These are phyloP conservation scores for Dendrophyllia cribrosa DNA, from an alignment of 64 coral and sea anemone species.

Conservation along the genomic window DNA sequence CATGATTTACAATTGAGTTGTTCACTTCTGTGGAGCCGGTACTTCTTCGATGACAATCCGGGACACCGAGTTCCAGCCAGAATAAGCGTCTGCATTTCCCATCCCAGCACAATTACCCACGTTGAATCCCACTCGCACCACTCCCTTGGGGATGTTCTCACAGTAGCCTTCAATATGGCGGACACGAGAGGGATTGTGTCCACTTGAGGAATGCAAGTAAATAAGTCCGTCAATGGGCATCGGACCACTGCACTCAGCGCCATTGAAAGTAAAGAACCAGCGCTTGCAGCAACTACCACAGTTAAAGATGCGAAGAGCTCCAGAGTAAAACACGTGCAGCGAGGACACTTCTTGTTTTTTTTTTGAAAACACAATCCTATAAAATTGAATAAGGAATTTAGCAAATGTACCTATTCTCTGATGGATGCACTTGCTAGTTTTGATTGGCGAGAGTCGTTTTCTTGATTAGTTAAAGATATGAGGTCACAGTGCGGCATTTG, in stretches of 20 bases:
- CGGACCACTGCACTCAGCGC: conserved; percentile 32
- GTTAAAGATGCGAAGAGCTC: background rate
- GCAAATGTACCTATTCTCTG: no score
- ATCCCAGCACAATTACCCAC: conserved; percentile 41
- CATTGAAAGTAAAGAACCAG: conserved; percentile 68
- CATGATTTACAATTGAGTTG: background rate
- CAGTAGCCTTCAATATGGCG: conserved; percentile 64
- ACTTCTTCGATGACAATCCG: conserved; percentile 49
- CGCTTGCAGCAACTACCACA: conserved; percentile 41
- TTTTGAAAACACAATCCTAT: conserved; percentile 42
- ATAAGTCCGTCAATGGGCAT: conserved; percentile 39
- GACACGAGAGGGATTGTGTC: background rate
- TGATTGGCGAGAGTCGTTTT: no score
- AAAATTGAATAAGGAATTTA: background rate
- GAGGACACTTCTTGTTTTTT: background rate
- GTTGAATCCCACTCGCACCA: conserved; percentile 52
- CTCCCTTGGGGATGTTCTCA: conserved; percentile 24
- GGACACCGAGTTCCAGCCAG: conserved; percentile 18
- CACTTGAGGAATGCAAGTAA: background rate
- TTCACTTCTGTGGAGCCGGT: conserved; percentile 9
- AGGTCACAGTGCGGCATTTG: no score
- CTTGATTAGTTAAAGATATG: no score
- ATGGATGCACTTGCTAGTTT: no score
- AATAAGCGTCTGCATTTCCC: conserved; percentile 42
- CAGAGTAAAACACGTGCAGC: conserved; percentile 30